Percentiles rank a stretch among this genome's conserved stretches.
phyloP scores from a whole-genome alignment of 2,888 invertebrate genomes.

The Dicycla oo region DNA sequence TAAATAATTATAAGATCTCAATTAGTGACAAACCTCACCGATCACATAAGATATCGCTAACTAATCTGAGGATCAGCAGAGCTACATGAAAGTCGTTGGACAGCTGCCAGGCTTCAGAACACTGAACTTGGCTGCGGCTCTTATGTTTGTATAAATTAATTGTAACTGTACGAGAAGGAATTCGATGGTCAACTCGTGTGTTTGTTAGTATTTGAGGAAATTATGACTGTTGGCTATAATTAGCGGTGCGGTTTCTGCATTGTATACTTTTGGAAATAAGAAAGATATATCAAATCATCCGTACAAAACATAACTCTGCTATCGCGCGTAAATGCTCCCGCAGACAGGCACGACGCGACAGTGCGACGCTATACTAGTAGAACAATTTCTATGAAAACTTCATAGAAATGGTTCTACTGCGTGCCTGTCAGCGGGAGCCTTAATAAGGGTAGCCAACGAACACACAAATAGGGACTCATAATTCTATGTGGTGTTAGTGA shows the following conservation, averaged over 20 bases:
- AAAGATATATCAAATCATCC: not conserved
- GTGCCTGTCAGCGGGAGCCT: not conserved
- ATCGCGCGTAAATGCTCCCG: too few species aligned
- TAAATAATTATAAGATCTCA: constrained; percentile 45
- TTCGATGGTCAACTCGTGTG: constrained; percentile 47
- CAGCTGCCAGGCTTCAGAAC: constrained; percentile 60
- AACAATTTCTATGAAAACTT: not conserved
- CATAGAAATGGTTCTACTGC: not conserved
- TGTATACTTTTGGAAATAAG: not conserved
- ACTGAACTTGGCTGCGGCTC: constrained; percentile 65
- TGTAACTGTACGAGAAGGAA: constrained; percentile 61
- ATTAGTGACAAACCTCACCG: constrained; percentile 47
- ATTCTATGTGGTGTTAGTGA: too few species aligned
- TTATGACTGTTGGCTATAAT: not conserved
- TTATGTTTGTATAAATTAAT: constrained; percentile 63
- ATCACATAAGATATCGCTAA: constrained; percentile 58
- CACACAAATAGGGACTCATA: not conserved
- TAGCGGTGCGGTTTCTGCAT: not conserved
- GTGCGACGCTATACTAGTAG: not conserved
- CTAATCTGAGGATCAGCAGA: constrained; percentile 67
- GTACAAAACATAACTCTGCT: not conserved
- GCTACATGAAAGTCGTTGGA: constrained; percentile 54
- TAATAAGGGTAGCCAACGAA: not conserved
- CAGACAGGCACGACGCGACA: too few species aligned
- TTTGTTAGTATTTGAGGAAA: constrained; percentile 31